phyloP scores from a whole-genome alignment of 2,888 invertebrate genomes.

The Epinotia brunnichana region DNA sequence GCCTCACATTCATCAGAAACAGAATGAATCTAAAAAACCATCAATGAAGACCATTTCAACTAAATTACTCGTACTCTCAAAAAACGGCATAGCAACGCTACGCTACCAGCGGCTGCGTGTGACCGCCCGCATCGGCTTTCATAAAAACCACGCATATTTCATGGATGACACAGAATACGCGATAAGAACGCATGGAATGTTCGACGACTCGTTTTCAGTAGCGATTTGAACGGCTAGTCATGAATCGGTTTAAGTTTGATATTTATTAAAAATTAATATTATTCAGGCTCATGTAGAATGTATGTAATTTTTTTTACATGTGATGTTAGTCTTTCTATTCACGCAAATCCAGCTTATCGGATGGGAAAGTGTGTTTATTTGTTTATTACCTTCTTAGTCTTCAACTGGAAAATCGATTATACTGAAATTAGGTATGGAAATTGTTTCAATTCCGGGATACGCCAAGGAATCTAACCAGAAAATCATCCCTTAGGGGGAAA shows the following conservation, averaged over 20 bases:
- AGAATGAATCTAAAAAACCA: neutral
- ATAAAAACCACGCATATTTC: constrained; percentile 55
- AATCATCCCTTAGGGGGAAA: neutral
- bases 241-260: neutral
- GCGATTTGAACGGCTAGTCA: neutral
- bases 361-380: no score
- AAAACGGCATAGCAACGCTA: constrained; percentile 2
- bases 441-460: no score
- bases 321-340: no score
- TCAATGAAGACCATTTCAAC: no score
- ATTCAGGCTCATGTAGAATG: no score
- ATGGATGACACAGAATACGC: constrained; percentile 47
- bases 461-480: neutral
- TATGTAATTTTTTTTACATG: no score
- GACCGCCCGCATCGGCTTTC: constrained; percentile 50
- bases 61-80: neutral
- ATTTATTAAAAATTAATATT: neutral
- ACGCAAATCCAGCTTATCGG: no score
- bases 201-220: constrained; percentile 18
- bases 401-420: no score
- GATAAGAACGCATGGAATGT: constrained; percentile 31
- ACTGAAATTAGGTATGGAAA: no score
- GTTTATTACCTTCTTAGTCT: no score
- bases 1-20: neutral
- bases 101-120: constrained; percentile 5